Evolutionary conservation across 2,113 vertebrate species (phyloP).

Genomic region (Psettodes erumei): DNA sequence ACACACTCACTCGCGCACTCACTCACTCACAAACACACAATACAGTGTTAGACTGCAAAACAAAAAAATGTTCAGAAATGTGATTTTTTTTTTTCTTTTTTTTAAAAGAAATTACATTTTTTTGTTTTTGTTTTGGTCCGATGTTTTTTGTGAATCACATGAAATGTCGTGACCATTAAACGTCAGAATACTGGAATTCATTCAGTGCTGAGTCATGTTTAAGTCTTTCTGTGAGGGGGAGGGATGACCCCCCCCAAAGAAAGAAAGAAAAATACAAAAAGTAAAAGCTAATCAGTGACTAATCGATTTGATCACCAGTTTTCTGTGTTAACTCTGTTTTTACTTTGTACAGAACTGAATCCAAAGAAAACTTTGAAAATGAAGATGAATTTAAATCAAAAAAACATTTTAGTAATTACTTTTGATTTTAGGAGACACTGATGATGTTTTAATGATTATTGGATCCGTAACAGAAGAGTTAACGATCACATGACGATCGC

Average conservation of each 20-base stretch:
- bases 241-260: background rate
- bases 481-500: too few relatives aligned
- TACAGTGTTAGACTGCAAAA: slow-evolving; percentile 30
- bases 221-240: background rate
- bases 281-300: background rate
- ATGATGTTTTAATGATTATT: too few relatives aligned
- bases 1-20: background rate
- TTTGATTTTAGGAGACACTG: too few relatives aligned
- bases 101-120: background rate
- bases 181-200: slow-evolving; percentile 40
- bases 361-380: too few relatives aligned
- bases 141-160: background rate
- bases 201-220: background rate
- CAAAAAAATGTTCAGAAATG: slow-evolving; percentile 32
- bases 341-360: too few relatives aligned
- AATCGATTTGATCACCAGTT: too few relatives aligned
- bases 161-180: slow-evolving; percentile 44
- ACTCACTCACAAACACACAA: background rate
- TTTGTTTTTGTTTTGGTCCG: slow-evolving; percentile 40
- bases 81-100: background rate
- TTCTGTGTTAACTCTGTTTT: too few relatives aligned
- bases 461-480: too few relatives aligned
- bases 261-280: background rate
- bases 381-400: too few relatives aligned
- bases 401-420: too few relatives aligned